Conservation (phyloP, 2,797 vertebrate species). For the Galagoides demidoff region DNA sequence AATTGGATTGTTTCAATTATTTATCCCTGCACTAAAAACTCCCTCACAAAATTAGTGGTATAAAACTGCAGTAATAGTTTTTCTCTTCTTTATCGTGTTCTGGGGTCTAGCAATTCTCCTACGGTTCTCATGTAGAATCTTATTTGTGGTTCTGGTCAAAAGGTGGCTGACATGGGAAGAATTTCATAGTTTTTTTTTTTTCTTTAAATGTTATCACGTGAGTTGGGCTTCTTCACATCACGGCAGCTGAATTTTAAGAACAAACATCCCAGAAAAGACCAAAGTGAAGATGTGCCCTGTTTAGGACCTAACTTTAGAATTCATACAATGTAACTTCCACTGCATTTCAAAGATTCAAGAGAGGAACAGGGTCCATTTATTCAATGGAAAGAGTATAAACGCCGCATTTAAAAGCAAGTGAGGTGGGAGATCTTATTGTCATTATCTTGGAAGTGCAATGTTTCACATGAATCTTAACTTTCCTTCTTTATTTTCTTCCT, state of each 20-base stretch:
- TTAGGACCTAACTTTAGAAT: not conserved
- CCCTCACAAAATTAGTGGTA: not conserved
- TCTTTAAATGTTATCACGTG: fast-evolving
- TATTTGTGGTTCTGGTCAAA: not conserved
- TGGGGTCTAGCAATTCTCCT: not conserved
- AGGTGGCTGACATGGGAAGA: not conserved
- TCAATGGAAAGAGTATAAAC: not conserved
- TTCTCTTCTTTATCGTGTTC: not conserved
- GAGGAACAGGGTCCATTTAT: not conserved
- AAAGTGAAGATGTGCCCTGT: not conserved
- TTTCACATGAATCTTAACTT: not conserved
- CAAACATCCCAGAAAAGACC: not conserved
- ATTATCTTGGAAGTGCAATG: not conserved
- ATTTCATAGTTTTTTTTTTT: not conserved
- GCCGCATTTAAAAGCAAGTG: not conserved
- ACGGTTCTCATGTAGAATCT: not conserved
- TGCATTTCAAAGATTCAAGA: not conserved
- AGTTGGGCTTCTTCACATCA: not conserved
- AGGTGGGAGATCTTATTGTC: not conserved
- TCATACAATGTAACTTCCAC: not conserved
- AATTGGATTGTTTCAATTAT: not conserved
- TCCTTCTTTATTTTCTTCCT: not conserved
- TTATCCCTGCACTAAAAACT: not conserved
- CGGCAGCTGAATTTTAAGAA: not conserved
- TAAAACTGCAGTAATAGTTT: not conserved